Evolutionary conservation across 1,140 invertebrate species (phyloP).

Genomic region (Drosophila nasuta): DNA sequence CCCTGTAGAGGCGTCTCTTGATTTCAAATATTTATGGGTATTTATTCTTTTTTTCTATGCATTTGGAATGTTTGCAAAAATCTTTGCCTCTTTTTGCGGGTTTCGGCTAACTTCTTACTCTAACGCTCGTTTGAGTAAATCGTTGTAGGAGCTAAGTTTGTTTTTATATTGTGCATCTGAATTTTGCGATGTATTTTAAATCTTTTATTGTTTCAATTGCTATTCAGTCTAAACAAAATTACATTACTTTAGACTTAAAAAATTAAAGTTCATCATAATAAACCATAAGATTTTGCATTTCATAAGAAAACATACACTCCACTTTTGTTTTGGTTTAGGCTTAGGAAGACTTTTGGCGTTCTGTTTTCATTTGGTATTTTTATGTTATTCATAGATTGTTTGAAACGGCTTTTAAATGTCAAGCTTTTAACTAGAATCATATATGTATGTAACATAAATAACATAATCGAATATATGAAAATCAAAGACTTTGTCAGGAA

Average conservation of each 20-base stretch:
- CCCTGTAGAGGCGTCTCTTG: slow-evolving; percentile 9
- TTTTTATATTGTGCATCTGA: slow-evolving; percentile 37
- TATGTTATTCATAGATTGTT: slow-evolving; percentile 50
- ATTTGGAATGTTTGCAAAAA: slow-evolving; percentile 67
- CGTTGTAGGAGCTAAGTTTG: slow-evolving; percentile 7
- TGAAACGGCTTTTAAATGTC: slow-evolving; percentile 31
- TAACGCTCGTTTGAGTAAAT: not conserved
- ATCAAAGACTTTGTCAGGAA: slow-evolving; percentile 76
- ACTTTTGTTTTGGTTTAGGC: slow-evolving; percentile 56
- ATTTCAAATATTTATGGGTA: slow-evolving; percentile 23
- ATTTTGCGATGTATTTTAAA: slow-evolving; percentile 48
- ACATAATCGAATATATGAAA: slow-evolving; percentile 58
- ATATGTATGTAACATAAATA: slow-evolving; percentile 12
- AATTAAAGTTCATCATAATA: slow-evolving; percentile 17
- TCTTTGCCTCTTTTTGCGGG: slow-evolving; percentile 7
- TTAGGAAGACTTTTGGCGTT: slow-evolving; percentile 83
- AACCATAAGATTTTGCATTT: slow-evolving; percentile 21
- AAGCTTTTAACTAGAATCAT: slow-evolving; percentile 46
- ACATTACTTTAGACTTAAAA: slow-evolving; percentile 48
- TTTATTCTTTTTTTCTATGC: slow-evolving; percentile 29
- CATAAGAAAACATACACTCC: slow-evolving; percentile 45
- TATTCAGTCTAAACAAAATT: slow-evolving; percentile 72
- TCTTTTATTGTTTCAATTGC: slow-evolving; percentile 58
- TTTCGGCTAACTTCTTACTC: not conserved
- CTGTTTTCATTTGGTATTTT: slow-evolving; percentile 69